These are phyloP conservation scores for Augochlora pura DNA, from an alignment of 1,140 invertebrate species.

Conservation along the genomic window DNA sequence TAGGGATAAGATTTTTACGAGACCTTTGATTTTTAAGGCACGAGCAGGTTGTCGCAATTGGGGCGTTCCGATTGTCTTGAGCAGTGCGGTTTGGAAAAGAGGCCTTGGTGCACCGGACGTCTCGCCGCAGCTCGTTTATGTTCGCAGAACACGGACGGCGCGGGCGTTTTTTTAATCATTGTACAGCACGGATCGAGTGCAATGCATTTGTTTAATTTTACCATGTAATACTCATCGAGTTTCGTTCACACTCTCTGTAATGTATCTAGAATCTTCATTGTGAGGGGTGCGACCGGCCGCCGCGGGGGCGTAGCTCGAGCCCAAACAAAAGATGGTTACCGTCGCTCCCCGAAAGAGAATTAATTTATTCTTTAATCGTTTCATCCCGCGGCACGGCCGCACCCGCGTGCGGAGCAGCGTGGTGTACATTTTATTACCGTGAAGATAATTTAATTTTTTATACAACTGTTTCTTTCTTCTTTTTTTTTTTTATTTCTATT, in stretches of 20 bases:
- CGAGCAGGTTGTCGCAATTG: background rate
- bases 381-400: background rate
- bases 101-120: background rate
- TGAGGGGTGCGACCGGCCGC: conserved; percentile 14
- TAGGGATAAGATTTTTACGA: background rate
- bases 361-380: conserved; percentile 1
- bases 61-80: conserved; percentile 13
- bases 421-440: conserved; percentile 41
- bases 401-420: background rate
- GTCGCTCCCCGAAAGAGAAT: no score
- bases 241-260: conserved; percentile 33
- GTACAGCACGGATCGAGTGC: conserved; percentile 45
- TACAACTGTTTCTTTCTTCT: conserved; percentile 33
- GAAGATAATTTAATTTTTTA: conserved; percentile 53
- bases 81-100: background rate
- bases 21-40: background rate
- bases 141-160: background rate
- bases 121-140: background rate
- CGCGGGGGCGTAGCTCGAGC: background rate
- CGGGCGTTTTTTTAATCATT: conserved; percentile 6
- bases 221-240: conserved; percentile 56
- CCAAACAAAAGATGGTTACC: conserved; percentile 7
- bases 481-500: background rate
- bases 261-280: conserved; percentile 20
- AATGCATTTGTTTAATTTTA: conserved; percentile 55